These are phyloP conservation scores for Psittacula derbiana DNA, from an alignment of 2,797 vertebrate genomes.

Conservation along the genomic window DNA sequence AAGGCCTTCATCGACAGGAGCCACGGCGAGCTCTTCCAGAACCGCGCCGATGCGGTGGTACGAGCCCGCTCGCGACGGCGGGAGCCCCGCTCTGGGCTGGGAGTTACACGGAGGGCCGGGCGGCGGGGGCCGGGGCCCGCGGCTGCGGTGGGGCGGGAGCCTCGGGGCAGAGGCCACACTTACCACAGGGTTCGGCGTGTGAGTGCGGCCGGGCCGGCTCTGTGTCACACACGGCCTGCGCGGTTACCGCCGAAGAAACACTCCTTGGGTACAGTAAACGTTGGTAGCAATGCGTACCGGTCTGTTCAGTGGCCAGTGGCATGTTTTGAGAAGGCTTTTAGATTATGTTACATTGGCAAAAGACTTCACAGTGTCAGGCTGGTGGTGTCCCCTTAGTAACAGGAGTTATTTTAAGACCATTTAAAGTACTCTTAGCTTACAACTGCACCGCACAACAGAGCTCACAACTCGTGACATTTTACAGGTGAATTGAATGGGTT, in stretches of 20 bases:
- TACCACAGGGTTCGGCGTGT: neutral
- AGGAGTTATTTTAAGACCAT: neutral
- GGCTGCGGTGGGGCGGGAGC: neutral
- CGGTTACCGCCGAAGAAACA: fast-evolving
- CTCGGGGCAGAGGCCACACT: neutral
- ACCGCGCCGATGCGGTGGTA: slow-evolving; percentile 88
- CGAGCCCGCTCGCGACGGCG: neutral
- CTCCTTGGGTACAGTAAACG: fast-evolving
- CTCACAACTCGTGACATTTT: neutral
- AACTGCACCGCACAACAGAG: neutral
- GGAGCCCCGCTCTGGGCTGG: neutral
- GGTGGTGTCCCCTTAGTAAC: too few relatives aligned
- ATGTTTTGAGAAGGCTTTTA: fast-evolving
- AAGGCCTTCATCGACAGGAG: slow-evolving; percentile 83
- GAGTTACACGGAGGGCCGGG: neutral
- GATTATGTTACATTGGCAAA: neutral
- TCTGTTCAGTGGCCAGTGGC: fast-evolving
- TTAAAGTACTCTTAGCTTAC: neutral
- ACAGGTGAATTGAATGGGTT: neutral
- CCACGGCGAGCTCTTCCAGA: slow-evolving; percentile 85
- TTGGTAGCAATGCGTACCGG: fast-evolving
- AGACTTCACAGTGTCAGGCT: fast-evolving
- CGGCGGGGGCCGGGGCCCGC: neutral
- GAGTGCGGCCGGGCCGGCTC: neutral
- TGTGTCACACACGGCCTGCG: neutral